phyloP scores from a whole-genome alignment of 2,797 vertebrate species.

The Nasua narica region DNA sequence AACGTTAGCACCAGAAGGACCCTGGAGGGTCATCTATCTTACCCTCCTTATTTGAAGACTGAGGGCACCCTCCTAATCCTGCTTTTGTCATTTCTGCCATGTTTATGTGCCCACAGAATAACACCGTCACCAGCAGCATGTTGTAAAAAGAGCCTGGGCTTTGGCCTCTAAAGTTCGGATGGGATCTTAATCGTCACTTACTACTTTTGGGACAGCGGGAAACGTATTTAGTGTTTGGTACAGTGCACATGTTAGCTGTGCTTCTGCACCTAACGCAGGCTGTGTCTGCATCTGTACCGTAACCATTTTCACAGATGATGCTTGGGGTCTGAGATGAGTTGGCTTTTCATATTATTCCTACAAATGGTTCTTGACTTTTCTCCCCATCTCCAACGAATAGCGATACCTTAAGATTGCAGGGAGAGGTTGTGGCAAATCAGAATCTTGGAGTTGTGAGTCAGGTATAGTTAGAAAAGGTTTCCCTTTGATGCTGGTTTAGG shows the following conservation, averaged over 20 bases:
- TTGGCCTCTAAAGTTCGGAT: background rate
- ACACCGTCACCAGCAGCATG: background rate
- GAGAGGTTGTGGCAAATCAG: background rate
- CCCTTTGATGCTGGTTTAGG: background rate
- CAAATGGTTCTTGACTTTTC: background rate
- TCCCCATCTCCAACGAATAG: background rate
- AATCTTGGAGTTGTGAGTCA: background rate
- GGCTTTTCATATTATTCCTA: background rate
- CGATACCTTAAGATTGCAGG: background rate
- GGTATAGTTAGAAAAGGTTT: background rate
- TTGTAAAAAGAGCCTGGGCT: background rate
- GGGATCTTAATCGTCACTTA: background rate
- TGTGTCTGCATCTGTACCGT: background rate
- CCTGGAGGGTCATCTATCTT: background rate
- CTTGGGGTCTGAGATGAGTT: background rate
- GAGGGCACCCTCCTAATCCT: background rate
- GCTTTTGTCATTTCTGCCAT: background rate
- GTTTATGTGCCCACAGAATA: background rate
- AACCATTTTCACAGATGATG: background rate
- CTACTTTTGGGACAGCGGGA: background rate
- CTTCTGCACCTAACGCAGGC: background rate
- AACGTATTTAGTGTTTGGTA: background rate
- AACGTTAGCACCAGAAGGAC: background rate
- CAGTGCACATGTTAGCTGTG: background rate
- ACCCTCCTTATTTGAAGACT: constrained; percentile 2